Evolutionary conservation across 1,140 invertebrate genomes (phyloP), one percentile per base, ranked within the genome.

Genomic region (Drosophila sp.): DNA sequence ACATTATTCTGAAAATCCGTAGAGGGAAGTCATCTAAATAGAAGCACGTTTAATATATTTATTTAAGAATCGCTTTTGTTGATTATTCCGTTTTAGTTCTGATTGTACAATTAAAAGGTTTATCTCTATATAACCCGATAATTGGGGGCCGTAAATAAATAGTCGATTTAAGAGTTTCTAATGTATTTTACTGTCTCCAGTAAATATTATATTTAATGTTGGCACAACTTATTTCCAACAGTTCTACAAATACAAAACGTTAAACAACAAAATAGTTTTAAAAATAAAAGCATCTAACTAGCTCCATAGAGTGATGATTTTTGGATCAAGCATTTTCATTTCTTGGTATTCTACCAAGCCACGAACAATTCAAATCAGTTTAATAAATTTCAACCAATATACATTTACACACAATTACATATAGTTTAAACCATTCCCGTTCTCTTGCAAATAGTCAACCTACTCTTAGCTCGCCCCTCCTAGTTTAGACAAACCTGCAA

Each of bases 261-360:
- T 1, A 44, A 41, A 17, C 3, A 44, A 4, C 8, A 5, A 38
- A 38, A 6, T 38, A 7, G 55, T n/a, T 17, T 1, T 17, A 61
- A 40, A 33, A 81, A 81, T 81, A 82, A 78, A 81, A 67, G 60
- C 29, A 27, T 67, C 47, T 47, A 33, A 30, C 32, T 47, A 56
- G 61, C 62, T 62, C n/a, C 27, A 30, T 57, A 73, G 30, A 57
- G 60, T 67, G 62, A 70, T 83, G 8, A n/a, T 10, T 11, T 82
- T 83, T 50, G 7, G 44, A 27, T 50, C 6, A 27, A 25, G 44
- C 44, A 50, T 50, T 50, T 50, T 50, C 23, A 50, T 50, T 50
- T 50, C 7, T 27, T 27, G 8, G 23, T 8, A 47, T 17, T 5
- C 6, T 8, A 50, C 5, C 7, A 50, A 27, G 17, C 6, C 44